phyloP scores from a whole-genome alignment of 2,888 invertebrate species.

The Gordius sp. region DNA sequence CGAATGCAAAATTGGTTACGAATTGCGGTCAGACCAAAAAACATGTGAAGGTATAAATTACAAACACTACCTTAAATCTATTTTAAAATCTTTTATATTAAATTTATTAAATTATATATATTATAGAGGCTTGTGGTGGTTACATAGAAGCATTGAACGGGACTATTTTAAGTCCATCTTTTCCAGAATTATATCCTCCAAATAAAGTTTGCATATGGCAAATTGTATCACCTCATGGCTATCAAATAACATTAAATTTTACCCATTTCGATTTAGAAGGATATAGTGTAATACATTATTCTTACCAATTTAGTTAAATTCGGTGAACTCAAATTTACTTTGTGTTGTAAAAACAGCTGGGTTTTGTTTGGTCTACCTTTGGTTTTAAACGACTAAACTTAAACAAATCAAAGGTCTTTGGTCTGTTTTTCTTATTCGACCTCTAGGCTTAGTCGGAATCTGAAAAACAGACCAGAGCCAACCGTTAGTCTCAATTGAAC shows the following conservation, averaged over 20 bases:
- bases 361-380: too few relatives aligned
- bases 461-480: too few relatives aligned
- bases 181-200: constrained; percentile 70
- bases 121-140: constrained; percentile 77
- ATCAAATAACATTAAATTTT: constrained; percentile 78
- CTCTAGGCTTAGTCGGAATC: too few relatives aligned
- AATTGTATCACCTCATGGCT: constrained; percentile 67
- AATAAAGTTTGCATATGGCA: constrained; percentile 95
- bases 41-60: constrained; percentile 93
- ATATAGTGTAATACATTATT: constrained; percentile 45
- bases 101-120: background rate
- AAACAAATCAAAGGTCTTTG: too few relatives aligned
- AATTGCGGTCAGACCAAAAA: constrained; percentile 81
- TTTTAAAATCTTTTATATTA: too few relatives aligned
- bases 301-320: too few relatives aligned
- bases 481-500: too few relatives aligned
- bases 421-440: too few relatives aligned
- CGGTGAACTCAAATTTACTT: too few relatives aligned
- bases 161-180: constrained; percentile 76
- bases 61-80: too few relatives aligned
- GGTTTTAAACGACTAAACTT: too few relatives aligned
- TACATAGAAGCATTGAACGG: constrained; percentile 61
- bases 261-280: constrained; percentile 92
- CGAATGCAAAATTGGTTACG: constrained; percentile 74
- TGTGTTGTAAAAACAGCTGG: too few relatives aligned